Evolutionary conservation across 2,888 invertebrate species (phyloP), one percentile per base, ranked within the genome.

Genomic region (Megamerina dolium): DNA sequence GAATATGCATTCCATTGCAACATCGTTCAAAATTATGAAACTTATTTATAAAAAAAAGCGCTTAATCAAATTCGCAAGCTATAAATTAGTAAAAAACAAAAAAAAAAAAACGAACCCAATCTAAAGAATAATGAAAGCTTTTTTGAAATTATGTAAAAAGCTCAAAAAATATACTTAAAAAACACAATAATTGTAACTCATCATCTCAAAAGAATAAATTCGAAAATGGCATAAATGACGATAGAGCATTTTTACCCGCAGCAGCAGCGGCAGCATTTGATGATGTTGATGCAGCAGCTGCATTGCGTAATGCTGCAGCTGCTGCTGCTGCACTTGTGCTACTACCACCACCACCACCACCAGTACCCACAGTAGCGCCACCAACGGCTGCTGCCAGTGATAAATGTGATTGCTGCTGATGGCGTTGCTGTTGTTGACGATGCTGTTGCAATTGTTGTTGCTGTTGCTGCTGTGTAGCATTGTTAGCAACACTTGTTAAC

Each of bases 401-500:
- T 16, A 10, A 16, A 31, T 42, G 35, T 17, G 18, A 21, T 26
- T 30, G 32, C 8, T 43, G 37, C 12, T 10, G 30, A 12, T 26
- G 18, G 2, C 18, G 12, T 32, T 43, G 43, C 17, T 43, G 37
- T 17, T 43, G 43, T n/a, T 37, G 21, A 3, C 23, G 29, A 14
- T 35, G 43, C 2, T 41, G 37, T 14, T 45, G 47, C n/a, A 39
- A 49, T 9, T 45, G 43, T 27, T 51, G 51, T 23, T 48, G 48
- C 20, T 50, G 46, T 19, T 46, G 49, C 27, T 49, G 47, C 41
- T 51, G 48, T 32, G 35, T 27, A 19, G 42, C 43, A 18, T 33
- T 43, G 33, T 53, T 58, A 10, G 63, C 63, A 34, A 64, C 64
- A 41, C 58, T 65, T 5, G 62, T 63, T 26, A 65, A 52, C 31